These are phyloP conservation scores for Pocota personata DNA, from an alignment of 2,888 invertebrate genomes.

Conservation along the genomic window DNA sequence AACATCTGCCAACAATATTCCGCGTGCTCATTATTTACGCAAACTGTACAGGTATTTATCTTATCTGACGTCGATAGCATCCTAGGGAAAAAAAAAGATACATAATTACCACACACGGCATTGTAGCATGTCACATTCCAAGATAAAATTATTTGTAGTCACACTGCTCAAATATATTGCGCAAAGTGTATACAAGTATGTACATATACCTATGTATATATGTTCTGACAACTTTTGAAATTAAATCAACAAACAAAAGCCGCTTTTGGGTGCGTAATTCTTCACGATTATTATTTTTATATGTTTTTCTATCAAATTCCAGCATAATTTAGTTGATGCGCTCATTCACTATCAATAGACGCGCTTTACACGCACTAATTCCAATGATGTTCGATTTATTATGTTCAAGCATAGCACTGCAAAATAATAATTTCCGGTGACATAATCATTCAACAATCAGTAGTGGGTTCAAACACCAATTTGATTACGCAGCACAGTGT, in stretches of 20 bases:
- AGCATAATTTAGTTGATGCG: neutral
- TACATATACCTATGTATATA: too few species aligned
- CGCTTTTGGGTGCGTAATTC: neutral
- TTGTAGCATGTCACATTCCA: neutral
- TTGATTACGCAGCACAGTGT: neutral
- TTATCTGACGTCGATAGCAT: conserved; percentile 3
- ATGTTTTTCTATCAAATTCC: neutral
- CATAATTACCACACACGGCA: conserved; percentile 16
- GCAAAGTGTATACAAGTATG: neutral
- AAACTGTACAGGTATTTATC: conserved; percentile 1
- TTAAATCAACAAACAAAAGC: neutral
- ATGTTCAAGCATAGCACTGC: neutral
- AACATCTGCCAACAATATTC: neutral
- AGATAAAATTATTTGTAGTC: conserved; percentile 13
- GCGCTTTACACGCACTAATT: conserved; percentile 18
- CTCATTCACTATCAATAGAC: conserved; percentile 1
- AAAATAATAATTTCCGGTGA: conserved; percentile 16
- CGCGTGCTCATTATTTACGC: neutral
- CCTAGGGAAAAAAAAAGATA: neutral
- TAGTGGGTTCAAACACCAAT: neutral
- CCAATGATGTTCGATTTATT: conserved; percentile 5
- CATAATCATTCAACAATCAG: neutral
- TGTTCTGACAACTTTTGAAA: neutral
- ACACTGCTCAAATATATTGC: conserved; percentile 2
- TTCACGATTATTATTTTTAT: neutral